A percentile compares a stretch with the other conserved stretches of the same genome.
Conservation (phyloP, 2,888 invertebrate species). For the Noctua janthe region DNA sequence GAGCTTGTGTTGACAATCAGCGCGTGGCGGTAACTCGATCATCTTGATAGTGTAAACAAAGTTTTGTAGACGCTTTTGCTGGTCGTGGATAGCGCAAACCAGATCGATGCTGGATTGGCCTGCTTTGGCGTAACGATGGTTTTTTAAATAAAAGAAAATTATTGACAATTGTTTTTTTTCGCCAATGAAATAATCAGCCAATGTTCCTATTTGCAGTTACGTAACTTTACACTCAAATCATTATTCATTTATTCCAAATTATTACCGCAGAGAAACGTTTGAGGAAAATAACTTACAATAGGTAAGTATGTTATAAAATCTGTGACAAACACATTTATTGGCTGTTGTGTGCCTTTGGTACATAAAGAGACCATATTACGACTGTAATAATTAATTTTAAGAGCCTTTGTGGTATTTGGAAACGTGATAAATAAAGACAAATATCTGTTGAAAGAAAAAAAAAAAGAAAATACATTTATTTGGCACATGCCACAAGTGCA, state of each 20-base stretch:
- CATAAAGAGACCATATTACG: neutral
- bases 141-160: neutral
- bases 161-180: neutral
- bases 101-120: no score
- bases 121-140: no score
- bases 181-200: neutral
- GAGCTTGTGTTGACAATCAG: constrained; percentile 5
- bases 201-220: neutral
- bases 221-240: neutral
- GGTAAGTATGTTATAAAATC: neutral
- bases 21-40: neutral
- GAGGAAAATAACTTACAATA: constrained; percentile 27
- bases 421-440: neutral
- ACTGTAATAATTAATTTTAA: constrained; percentile 2
- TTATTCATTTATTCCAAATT: neutral
- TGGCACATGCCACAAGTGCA: no score
- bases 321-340: neutral
- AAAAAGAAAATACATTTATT: no score
- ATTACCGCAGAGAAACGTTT: neutral
- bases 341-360: neutral
- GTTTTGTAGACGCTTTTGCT: neutral
- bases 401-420: neutral
- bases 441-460: neutral
- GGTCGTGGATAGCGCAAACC: no score
- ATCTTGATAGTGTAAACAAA: neutral